These are phyloP conservation scores for Agraylea sexmaculata DNA, from an alignment of 1,140 invertebrate species.

Conservation along the genomic window DNA sequence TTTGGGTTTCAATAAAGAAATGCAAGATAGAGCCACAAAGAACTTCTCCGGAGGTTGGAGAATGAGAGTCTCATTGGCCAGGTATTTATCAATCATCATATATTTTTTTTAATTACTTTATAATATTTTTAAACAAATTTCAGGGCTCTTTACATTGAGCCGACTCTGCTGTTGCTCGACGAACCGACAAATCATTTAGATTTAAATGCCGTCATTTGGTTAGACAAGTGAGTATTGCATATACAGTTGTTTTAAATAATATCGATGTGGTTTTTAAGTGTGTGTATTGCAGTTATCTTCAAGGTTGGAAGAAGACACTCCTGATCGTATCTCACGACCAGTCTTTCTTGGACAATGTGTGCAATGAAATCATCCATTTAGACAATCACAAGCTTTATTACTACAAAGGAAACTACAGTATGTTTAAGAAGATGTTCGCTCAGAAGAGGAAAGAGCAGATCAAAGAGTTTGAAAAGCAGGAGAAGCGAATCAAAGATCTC, in stretches of 20 bases:
- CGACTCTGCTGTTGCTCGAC: conserved; percentile 88
- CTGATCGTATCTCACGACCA: conserved; percentile 98
- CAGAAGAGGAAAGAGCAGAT: conserved; percentile 91
- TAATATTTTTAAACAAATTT: conserved; percentile 13
- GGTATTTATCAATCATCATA: conserved; percentile 25
- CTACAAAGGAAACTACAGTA: conserved; percentile 96
- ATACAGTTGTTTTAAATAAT: no score
- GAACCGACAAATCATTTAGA: conserved; percentile 94
- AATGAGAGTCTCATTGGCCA: conserved; percentile 93
- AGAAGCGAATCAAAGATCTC: conserved; percentile 86
- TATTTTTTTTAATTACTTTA: background rate
- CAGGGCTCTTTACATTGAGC: conserved; percentile 80
- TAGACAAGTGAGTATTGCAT: conserved; percentile 74
- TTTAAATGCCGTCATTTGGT: conserved; percentile 97
- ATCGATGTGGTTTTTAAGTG: no score
- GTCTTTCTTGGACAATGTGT: conserved; percentile 98
- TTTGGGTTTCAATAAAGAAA: conserved; percentile 87
- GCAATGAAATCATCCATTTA: conserved; percentile 96
- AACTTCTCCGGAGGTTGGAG: conserved; percentile 97
- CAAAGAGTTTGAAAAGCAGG: conserved; percentile 98
- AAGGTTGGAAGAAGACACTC: conserved; percentile 96
- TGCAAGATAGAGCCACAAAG: conserved; percentile 91
- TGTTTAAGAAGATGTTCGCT: conserved; percentile 98
- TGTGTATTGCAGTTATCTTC: conserved; percentile 76
- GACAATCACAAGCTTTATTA: conserved; percentile 91